A percentile compares a stretch with the other conserved stretches of the same genome.
phyloP scores from a whole-genome alignment of 2,797 vertebrate species.

The Sciurus vulgaris region DNA sequence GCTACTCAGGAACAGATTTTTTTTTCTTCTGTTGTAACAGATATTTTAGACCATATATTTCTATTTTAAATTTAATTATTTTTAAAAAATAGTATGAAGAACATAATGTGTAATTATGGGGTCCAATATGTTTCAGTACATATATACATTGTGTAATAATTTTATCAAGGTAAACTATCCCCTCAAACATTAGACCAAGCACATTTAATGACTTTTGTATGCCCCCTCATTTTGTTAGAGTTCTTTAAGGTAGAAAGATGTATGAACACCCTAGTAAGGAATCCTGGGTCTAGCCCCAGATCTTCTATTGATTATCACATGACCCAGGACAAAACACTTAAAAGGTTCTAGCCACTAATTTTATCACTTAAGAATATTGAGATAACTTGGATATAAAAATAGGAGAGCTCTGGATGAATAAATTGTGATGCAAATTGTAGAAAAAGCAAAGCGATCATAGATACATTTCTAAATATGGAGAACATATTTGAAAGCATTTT shows the following conservation, averaged over 20 bases:
- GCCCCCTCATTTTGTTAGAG: background rate
- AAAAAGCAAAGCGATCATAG: background rate
- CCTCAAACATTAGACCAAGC: background rate
- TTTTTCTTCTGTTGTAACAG: background rate
- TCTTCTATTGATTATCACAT: background rate
- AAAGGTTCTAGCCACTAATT: background rate
- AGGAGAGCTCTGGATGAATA: background rate
- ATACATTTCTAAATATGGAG: conserved; percentile 10
- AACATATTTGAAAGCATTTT: background rate
- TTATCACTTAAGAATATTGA: background rate
- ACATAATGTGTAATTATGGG: background rate
- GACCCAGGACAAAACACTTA: background rate
- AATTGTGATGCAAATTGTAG: background rate
- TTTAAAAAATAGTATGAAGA: background rate
- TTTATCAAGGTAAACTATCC: background rate
- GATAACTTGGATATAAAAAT: background rate
- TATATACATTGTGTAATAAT: background rate
- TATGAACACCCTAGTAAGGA: background rate
- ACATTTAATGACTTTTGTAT: background rate
- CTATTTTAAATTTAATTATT: background rate
- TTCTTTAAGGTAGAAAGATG: background rate
- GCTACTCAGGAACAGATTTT: background rate
- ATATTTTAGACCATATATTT: background rate
- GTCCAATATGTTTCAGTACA: background rate
- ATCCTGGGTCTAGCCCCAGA: background rate